Conservation (phyloP, 2,888 invertebrate species). For the Erebia ligea region DNA sequence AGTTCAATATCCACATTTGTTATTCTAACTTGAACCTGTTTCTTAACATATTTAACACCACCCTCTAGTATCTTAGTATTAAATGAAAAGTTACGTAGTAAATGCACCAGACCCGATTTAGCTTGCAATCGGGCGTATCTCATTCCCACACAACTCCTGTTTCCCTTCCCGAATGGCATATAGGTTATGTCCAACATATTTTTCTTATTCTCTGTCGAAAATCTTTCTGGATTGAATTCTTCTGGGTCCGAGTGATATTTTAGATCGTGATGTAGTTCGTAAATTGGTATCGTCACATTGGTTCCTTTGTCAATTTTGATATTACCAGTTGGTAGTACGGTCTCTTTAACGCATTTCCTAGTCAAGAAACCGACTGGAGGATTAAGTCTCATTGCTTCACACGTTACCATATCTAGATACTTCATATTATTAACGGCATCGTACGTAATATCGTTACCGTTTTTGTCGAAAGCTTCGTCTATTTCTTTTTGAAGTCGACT, state of each 20-base stretch:
- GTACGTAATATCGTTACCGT: conserved; percentile 51
- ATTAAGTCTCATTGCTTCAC: conserved; percentile 56
- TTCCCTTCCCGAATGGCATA: conserved; percentile 74
- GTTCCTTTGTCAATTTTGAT: conserved; percentile 60
- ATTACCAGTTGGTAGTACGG: conserved; percentile 60
- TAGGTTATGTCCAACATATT: conserved; percentile 55
- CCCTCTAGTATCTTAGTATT: conserved; percentile 34
- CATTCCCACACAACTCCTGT: conserved; percentile 69
- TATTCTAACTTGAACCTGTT: conserved; percentile 52
- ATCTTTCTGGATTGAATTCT: conserved; percentile 69
- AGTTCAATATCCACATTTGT: conserved; percentile 54
- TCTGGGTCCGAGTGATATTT: conserved; percentile 71
- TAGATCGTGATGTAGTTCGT: conserved; percentile 66
- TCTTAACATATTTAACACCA: conserved; percentile 45
- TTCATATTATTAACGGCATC: conserved; percentile 55
- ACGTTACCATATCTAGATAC: conserved; percentile 60
- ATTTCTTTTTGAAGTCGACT: conserved; percentile 60
- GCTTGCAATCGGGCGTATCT: conserved; percentile 58
- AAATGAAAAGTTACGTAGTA: conserved; percentile 41
- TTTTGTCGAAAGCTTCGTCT: conserved; percentile 49
- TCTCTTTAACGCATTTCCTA: conserved; percentile 53
- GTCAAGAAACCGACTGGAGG: conserved; percentile 59
- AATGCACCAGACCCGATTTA: conserved; percentile 44
- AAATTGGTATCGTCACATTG: conserved; percentile 57
- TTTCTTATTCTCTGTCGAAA: conserved; percentile 47